Conservation (phyloP, 2,888 invertebrate genomes). For the Cantharis rufa region DNA sequence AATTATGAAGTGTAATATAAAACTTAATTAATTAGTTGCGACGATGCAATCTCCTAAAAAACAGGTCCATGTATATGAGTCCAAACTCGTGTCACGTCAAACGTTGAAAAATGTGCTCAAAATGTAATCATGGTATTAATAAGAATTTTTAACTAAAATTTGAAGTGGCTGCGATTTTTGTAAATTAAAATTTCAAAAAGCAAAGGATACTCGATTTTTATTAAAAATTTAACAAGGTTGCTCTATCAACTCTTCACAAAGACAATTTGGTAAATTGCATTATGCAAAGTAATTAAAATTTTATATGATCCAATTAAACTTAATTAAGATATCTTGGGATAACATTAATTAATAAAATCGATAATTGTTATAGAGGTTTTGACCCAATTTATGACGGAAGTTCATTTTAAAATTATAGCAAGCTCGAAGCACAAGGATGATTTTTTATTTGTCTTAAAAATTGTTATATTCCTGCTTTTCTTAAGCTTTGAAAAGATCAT, state of each 20-base stretch:
- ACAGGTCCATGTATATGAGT: neutral
- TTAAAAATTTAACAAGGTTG: neutral
- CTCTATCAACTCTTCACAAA: neutral
- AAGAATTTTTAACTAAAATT: neutral
- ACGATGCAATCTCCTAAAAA: neutral
- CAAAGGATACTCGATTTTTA: neutral
- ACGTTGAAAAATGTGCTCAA: neutral
- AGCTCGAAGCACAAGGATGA: neutral
- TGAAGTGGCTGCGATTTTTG: neutral
- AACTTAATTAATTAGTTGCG: slow-evolving; percentile 1
- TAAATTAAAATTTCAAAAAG: neutral
- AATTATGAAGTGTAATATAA: neutral
- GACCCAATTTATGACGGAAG: neutral
- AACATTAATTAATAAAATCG: neutral
- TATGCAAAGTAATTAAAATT: neutral
- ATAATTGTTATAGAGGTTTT: neutral
- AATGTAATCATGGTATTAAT: neutral
- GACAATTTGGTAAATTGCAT: neutral
- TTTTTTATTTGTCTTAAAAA: neutral
- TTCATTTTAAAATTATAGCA: neutral
- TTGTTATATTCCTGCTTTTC: neutral
- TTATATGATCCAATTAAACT: neutral
- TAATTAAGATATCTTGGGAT: neutral
- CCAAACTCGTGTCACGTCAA: neutral
- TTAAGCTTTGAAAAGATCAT: neutral